Evolutionary conservation across 2,888 invertebrate genomes (phyloP).

Genomic region (Scrobipalpa atriplicella): DNA sequence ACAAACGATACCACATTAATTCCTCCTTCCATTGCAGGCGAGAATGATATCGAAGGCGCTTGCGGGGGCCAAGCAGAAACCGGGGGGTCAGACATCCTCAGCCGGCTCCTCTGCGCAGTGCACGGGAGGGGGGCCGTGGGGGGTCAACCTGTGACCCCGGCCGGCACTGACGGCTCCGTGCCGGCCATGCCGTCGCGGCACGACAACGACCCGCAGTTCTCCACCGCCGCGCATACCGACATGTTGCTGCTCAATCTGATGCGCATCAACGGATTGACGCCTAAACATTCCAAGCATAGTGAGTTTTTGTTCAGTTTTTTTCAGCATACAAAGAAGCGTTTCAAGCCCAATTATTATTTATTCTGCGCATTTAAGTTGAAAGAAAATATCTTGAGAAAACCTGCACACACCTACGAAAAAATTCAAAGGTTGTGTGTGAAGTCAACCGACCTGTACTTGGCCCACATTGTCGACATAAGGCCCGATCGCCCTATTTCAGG

Average conservation of each 20-base stretch:
- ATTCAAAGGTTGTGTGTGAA: too few relatives aligned
- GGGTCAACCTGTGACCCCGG: constrained; percentile 41
- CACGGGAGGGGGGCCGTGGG: constrained; percentile 40
- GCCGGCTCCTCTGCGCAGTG: constrained; percentile 64
- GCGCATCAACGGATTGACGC: constrained; percentile 72
- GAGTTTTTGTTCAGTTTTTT: constrained; percentile 31
- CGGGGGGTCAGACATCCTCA: constrained; percentile 56
- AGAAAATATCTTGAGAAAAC: too few relatives aligned
- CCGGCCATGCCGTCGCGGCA: constrained; percentile 37
- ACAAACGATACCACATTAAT: constrained; percentile 35
- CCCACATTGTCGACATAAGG: too few relatives aligned
- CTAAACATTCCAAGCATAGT: constrained; percentile 59
- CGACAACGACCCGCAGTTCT: constrained; percentile 63
- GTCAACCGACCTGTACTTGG: too few relatives aligned
- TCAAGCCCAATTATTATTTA: too few relatives aligned
- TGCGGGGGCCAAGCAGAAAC: constrained; percentile 42
- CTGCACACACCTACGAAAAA: too few relatives aligned
- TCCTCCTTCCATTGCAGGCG: constrained; percentile 53
- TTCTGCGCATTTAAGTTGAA: too few relatives aligned
- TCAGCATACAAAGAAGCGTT: too few relatives aligned
- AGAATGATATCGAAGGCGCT: constrained; percentile 71
- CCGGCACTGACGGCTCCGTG: constrained; percentile 42
- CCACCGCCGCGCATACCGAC: constrained; percentile 69
- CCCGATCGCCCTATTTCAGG: too few relatives aligned
- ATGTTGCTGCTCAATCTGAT: constrained; percentile 74